Evolutionary conservation across 2,888 invertebrate species (phyloP).

Genomic region (Hirtodrosophila alboralis): DNA sequence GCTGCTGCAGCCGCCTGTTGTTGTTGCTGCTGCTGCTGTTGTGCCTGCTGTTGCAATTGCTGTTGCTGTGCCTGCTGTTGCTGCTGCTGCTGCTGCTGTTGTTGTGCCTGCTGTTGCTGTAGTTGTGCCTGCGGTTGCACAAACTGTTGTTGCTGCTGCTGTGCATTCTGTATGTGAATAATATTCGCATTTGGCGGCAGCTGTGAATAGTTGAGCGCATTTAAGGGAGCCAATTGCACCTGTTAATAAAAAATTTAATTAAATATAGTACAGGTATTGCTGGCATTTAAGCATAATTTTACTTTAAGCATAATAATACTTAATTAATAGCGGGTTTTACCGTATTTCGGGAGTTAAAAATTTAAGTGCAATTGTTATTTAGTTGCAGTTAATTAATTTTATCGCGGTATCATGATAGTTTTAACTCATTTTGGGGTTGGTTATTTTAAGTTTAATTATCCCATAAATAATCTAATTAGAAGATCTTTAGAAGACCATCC

Average conservation of each 20-base stretch:
- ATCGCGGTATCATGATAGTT: too few species aligned
- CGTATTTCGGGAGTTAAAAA: too few species aligned
- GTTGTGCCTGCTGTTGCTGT: slow-evolving; percentile 64
- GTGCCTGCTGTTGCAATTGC: slow-evolving; percentile 62
- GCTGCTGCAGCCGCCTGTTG: slow-evolving; percentile 57
- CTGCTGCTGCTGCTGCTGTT: slow-evolving; percentile 52
- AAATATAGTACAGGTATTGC: too few species aligned
- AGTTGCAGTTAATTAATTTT: too few species aligned
- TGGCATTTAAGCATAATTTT: too few species aligned
- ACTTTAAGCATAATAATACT: too few species aligned
- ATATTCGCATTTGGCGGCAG: slow-evolving; percentile 82
- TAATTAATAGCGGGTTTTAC: too few species aligned
- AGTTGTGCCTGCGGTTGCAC: slow-evolving; percentile 46
- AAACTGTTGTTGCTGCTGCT: slow-evolving; percentile 65
- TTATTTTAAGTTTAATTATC: too few species aligned
- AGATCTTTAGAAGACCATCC: too few species aligned
- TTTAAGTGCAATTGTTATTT: too few species aligned
- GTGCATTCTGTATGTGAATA: slow-evolving; percentile 82
- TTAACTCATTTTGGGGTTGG: too few species aligned
- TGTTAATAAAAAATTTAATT: slow-evolving; percentile 84
- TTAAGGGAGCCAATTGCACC: slow-evolving; percentile 91
- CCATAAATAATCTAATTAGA: too few species aligned
- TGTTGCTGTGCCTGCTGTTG: slow-evolving; percentile 59
- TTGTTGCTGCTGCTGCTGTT: slow-evolving; percentile 68
- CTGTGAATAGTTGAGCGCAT: slow-evolving; percentile 82